A percentile compares a stretch with the other conserved stretches of the same genome.
phyloP scores from a whole-genome alignment of 2,888 invertebrate species.

The Aethes cnicana region DNA sequence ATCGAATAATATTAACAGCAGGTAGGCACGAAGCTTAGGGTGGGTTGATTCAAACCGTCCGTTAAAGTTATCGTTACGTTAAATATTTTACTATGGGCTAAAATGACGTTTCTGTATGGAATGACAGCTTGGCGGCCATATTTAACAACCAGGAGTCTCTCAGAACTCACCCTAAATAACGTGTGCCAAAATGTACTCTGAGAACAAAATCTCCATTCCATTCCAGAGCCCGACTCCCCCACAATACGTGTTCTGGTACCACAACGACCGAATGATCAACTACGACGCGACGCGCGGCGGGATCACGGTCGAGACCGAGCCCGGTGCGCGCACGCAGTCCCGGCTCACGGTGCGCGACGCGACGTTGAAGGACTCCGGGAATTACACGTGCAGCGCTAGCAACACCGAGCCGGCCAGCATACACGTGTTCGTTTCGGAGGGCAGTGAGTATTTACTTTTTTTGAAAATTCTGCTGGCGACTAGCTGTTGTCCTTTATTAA shows the following conservation, averaged over 20 bases:
- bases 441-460: constrained; percentile 85
- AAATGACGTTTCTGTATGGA: no score
- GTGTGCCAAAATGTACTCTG: no score
- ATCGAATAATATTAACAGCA: no score
- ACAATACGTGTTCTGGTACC: constrained; percentile 97
- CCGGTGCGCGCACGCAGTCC: constrained; percentile 92
- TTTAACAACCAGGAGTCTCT: no score
- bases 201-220: neutral
- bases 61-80: no score
- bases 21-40: no score
- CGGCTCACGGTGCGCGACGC: constrained; percentile 93
- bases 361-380: constrained; percentile 93
- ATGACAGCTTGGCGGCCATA: no score
- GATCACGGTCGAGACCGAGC: constrained; percentile 93
- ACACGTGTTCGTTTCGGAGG: constrained; percentile 95
- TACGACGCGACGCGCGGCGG: constrained; percentile 92
- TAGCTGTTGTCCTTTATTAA: no score
- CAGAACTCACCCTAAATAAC: no score
- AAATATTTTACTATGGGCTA: no score
- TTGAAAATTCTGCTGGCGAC: no score
- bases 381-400: constrained; percentile 94
- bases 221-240: constrained; percentile 95
- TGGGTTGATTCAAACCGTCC: no score
- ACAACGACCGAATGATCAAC: constrained; percentile 97
- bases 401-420: constrained; percentile 95